phyloP scores from a whole-genome alignment of 2,113 vertebrate genomes.

The Phalacrocorax aristotelis region DNA sequence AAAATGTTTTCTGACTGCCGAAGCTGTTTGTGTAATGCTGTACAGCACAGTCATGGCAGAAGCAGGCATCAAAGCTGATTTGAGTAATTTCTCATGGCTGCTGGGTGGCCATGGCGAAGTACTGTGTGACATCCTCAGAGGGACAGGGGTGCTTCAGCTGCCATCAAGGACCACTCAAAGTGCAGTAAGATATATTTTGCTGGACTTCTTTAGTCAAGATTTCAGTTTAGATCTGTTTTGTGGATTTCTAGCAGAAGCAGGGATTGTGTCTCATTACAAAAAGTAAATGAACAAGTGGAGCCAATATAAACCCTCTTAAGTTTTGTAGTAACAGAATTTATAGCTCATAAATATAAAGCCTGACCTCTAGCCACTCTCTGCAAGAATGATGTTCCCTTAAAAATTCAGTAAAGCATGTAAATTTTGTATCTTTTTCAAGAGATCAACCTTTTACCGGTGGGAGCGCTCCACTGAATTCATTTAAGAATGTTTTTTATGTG shows the following conservation, averaged over 20 bases:
- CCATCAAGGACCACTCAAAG: fast-evolving
- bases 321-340: background rate
- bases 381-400: background rate
- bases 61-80: background rate
- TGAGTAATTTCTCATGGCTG: background rate
- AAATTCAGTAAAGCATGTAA: conserved; percentile 52
- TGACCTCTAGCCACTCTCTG: conserved; percentile 8
- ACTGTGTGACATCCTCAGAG: background rate
- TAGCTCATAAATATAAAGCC: conserved; percentile 21
- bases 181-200: background rate
- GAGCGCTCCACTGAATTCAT: conserved; percentile 44
- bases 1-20: background rate
- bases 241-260: background rate
- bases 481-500: conserved; percentile 57
- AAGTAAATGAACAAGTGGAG: conserved; percentile 35
- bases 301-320: conserved; percentile 5
- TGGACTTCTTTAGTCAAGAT: background rate
- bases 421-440: conserved; percentile 40
- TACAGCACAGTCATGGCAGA: background rate
- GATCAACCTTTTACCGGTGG: conserved; percentile 15
- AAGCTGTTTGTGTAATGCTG: background rate
- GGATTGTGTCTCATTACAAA: background rate
- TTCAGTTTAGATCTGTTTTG: background rate
- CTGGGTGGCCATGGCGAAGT: fast-evolving
- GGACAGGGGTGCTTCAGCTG: background rate